Evolutionary conservation across 2,797 vertebrate genomes (phyloP), one percentile per base, ranked within the genome.

Genomic region (Rhodeus uyekii): DNA sequence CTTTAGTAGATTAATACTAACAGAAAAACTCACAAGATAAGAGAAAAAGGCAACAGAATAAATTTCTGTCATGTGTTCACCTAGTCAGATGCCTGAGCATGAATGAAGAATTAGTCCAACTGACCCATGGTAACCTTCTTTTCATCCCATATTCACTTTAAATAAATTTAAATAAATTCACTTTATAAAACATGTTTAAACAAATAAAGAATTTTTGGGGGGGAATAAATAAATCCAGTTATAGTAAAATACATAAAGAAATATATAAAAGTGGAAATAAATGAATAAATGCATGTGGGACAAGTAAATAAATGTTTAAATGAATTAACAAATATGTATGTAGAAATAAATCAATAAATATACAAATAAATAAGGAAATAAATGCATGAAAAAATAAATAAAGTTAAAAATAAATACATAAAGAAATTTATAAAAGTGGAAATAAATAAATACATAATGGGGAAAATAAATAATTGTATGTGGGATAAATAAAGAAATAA

Each of bases 21-120:
- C 55, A 29, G 24, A 29, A 3, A 60, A 60, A 14, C 3, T 2
- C 16, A 18, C 58, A 29, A 16, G 58, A 14, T 27, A 8, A 7
- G 58, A 60, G 58, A 60, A 60, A 60, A 29, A 50, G 73, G 55
- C 46, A 80, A 18, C 16, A 27, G 68, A 74, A 38, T 24, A 61
- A 44, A 22, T 5, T n/a, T 3, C 50, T 80, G 83, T 85, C 90
- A 92, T 86, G 88, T 88, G 82, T 83, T 78, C 63, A 27, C 69
- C 13, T 88, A 65, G 87, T 92, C 89, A 91, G 83, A 72, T 87
- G 88, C 81, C 76, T 29, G 53, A 84, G 86, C 69, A 82, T 38
- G 38, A 85, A 86, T 84, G 46, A 53, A 85, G 38, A 83, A 89
- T 89, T 86, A 87, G 60, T 46, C 38, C 60, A 16, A 7, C 14